Base-by-base conservation (phyloP, 2,113 vertebrate species). In the Leptobrachium ailaonicum region DNA sequence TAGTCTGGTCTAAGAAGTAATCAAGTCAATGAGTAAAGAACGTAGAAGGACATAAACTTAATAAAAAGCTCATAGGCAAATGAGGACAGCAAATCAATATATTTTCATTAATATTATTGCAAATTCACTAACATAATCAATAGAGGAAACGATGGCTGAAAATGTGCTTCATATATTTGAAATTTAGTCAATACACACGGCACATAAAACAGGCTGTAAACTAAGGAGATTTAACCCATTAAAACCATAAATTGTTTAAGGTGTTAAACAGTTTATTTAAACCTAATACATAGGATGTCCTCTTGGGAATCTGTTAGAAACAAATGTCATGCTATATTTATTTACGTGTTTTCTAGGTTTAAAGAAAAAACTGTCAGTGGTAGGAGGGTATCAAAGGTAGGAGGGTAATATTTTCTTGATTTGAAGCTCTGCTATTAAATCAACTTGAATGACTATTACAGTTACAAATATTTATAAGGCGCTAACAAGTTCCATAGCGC, bases 51-150 rank as follows among this genome's bases (percentile, higher is more conserved):
- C 87, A 32, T 79, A 93, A 92, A 91, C 92, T 88, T 87, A 91
- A 90, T 91, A 89, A 90, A 88, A 92, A 92, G 89, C 90, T 92
- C 90, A 93, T 91, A 92, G 92, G 91, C 89, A 92, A 93, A 94
- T 92, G 86, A 88, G 84, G 89, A 89, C 90, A 94, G 90, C 87
- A 94, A 94, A 94, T 93, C 92, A 92, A 95, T 94, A 88, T 75
- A 78, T 83, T 87, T 92, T 92, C 77, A 79, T 94, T 90, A 94
- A 92, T 93, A 92, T 87, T 83, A 85, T 90, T 88, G 85, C 86
- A 88, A 74, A 43, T 80, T 87, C 87, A 86, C 86, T 86, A 87
- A 88, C 88, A 60, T 89, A 92, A 94, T 94, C 92, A 91, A 95
- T 94, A 92, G 84, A 73, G 85, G 89, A 91, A 94, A 92, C 91